A percentile compares a stretch with the other conserved stretches of the same genome.
phyloP scores from a whole-genome alignment of 1,140 invertebrate genomes.

The Drosophila lacertosa region DNA sequence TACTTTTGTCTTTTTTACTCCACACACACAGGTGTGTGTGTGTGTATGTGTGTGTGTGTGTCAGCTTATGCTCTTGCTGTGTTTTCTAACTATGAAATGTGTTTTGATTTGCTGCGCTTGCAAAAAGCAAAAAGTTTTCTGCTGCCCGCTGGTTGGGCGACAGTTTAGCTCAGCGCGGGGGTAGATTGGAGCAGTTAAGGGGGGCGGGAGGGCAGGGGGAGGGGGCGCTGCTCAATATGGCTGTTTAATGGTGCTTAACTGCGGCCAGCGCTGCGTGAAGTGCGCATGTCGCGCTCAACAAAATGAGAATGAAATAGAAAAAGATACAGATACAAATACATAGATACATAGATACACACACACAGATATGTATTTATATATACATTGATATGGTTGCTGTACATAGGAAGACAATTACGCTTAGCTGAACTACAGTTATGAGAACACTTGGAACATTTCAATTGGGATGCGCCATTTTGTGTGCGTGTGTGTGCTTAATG shows the following conservation, averaged over 20 bases:
- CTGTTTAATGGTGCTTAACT: slow-evolving; percentile 79
- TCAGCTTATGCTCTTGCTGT: slow-evolving; percentile 28
- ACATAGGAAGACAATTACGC: slow-evolving; percentile 71
- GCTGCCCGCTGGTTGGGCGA: slow-evolving; percentile 73
- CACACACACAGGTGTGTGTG: slow-evolving; percentile 34
- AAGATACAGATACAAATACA: too few species aligned
- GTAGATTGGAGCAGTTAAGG: slow-evolving; percentile 9
- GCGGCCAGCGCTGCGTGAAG: slow-evolving; percentile 59
- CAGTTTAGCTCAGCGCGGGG: slow-evolving; percentile 1
- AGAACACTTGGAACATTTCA: slow-evolving; percentile 42
- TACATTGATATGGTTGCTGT: slow-evolving; percentile 21
- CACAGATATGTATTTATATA: background rate
- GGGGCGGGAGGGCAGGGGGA: slow-evolving; percentile 1
- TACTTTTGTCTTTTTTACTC: slow-evolving; percentile 56
- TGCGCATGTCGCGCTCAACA: slow-evolving; percentile 63
- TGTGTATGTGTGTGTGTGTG: slow-evolving; percentile 19
- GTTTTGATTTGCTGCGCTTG: slow-evolving; percentile 83
- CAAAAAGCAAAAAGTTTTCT: slow-evolving; percentile 67
- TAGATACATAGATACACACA: slow-evolving; percentile 21
- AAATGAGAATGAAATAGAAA: slow-evolving; percentile 25
- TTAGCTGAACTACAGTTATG: slow-evolving; percentile 43
- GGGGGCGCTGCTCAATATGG: slow-evolving; percentile 56
- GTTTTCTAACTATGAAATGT: slow-evolving; percentile 68
- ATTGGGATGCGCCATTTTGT: slow-evolving; percentile 45
- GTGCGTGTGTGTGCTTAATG: background rate